Conservation (phyloP, 2,113 vertebrate genomes). For the Clarias gariepinus region DNA sequence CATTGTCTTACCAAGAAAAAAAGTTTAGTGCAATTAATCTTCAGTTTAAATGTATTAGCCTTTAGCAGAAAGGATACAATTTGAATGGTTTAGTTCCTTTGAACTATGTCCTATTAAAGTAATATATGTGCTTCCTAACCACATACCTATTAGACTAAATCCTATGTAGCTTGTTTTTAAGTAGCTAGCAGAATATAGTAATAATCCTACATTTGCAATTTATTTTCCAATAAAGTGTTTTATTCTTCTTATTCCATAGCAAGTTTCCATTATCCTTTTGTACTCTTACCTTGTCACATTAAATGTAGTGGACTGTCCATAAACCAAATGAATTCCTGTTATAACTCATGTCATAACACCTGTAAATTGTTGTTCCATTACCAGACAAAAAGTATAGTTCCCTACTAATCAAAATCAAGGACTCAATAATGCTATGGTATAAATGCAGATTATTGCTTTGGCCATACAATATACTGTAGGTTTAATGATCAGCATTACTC, state of each 20-base stretch:
- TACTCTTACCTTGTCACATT: not conserved
- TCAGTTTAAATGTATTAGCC: not conserved
- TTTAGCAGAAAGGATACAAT: not conserved
- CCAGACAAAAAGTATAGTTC: not conserved
- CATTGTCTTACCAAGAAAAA: not conserved
- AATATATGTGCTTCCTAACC: not conserved
- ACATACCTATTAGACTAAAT: not conserved
- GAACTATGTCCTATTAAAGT: not conserved
- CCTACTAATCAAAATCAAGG: not conserved
- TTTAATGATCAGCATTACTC: conserved; percentile 54
- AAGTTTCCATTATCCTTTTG: not conserved
- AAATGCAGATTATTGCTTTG: not conserved
- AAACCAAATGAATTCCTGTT: not conserved
- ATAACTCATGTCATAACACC: no score
- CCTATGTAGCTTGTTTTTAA: not conserved
- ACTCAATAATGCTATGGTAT: not conserved
- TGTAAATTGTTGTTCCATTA: not conserved
- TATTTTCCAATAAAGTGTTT: not conserved
- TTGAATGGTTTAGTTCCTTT: not conserved
- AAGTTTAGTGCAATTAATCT: not conserved
- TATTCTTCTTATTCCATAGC: not conserved
- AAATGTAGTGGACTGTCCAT: not conserved
- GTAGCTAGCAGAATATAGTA: not conserved
- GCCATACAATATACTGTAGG: not conserved
- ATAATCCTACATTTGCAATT: not conserved